A percentile compares a stretch with the other conserved stretches of the same genome.
phyloP scores from a whole-genome alignment of 2,113 vertebrate species.

The Gila orcuttii region DNA sequence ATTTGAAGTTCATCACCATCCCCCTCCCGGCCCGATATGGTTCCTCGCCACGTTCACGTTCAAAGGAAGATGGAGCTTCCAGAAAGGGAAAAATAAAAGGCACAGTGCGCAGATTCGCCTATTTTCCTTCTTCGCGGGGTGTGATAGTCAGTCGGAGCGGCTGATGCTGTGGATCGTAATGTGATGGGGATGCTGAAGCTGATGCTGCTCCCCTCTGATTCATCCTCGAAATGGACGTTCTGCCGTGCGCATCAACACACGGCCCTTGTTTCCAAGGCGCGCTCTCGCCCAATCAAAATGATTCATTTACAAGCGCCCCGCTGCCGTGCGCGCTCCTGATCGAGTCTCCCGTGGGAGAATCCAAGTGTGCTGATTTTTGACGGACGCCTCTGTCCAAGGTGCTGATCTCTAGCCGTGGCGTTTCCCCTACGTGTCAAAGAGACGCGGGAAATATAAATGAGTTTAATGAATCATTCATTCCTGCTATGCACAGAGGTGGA shows the following conservation, averaged over 20 bases:
- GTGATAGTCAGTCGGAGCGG: slow-evolving; percentile 53
- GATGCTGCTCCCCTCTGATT: slow-evolving; percentile 59
- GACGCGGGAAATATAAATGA: slow-evolving; percentile 65
- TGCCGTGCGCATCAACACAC: slow-evolving; percentile 71
- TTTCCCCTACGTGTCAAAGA: slow-evolving; percentile 58
- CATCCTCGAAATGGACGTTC: slow-evolving; percentile 77
- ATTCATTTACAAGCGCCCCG: slow-evolving; percentile 40
- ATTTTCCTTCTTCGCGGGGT: slow-evolving; percentile 13
- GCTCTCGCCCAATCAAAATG: slow-evolving; percentile 47
- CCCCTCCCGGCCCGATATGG: slow-evolving; percentile 11
- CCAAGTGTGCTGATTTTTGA: slow-evolving; percentile 55
- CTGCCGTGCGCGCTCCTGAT: slow-evolving; percentile 27
- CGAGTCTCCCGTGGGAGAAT: slow-evolving; percentile 42
- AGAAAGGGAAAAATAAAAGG: slow-evolving; percentile 43
- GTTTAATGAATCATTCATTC: not conserved
- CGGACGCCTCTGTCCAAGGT: slow-evolving; percentile 75
- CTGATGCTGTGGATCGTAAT: slow-evolving; percentile 59
- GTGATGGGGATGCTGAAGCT: slow-evolving; percentile 57
- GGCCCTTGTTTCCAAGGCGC: slow-evolving; percentile 78
- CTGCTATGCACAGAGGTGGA: not conserved
- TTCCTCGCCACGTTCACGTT: slow-evolving; percentile 37
- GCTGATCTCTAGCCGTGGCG: slow-evolving; percentile 72
- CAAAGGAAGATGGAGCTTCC: slow-evolving; percentile 58
- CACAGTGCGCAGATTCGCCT: slow-evolving; percentile 18
- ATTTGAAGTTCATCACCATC: slow-evolving; percentile 55